Base-by-base conservation (phyloP, 2,113 vertebrate species). In the Rhinolophus sinicus region DNA sequence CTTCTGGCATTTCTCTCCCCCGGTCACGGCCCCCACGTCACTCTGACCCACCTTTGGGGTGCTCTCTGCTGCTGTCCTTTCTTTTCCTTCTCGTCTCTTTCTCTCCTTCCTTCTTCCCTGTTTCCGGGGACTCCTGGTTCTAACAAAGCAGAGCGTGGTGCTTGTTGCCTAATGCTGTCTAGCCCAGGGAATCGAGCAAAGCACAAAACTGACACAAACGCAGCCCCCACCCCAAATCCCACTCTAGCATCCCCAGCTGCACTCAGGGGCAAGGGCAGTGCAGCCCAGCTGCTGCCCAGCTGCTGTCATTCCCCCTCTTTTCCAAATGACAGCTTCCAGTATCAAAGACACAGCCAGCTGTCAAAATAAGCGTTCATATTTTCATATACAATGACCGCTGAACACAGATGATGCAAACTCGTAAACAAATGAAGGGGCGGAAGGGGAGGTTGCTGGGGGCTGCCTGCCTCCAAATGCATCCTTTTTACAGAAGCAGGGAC, bases 281-380 rank as follows among this genome's bases (percentile, higher is more conserved):
- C 35, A 0, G 4, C 50, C 24, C 93, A 89, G 97, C 97, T 76
- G 96, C 1, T 0, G 83, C 11, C 65, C 75, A 70, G 84, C 67
- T 86, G 0, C 70, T 54, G 70, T 21, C 3, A 0, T 24, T 8
- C 54, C 58, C 70, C 60, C 69, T 80, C 58, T 21, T 93, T 93
- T 81, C 44, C 4, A 4, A 88, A 73, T 16, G 92, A 60, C 13
- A 0, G 73, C 85, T 95, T 65, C 93, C 67, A 5, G 0, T 35
- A 89, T 92, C 98, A 97, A 97, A 98, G 97, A 86, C 95, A 56
- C 0, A 0, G 58, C 96, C 98, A 97, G 97, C 98, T 98, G 97
- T 97, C 98, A 98, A 98, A 98, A 97, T 94, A 98, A 93, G 50
- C 52, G 62, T 64, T 95, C 70, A 2, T 85, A 81, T 96, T 90